Conservation (phyloP, 23 tunicate genomes). For the Pegea sp. region DNA sequence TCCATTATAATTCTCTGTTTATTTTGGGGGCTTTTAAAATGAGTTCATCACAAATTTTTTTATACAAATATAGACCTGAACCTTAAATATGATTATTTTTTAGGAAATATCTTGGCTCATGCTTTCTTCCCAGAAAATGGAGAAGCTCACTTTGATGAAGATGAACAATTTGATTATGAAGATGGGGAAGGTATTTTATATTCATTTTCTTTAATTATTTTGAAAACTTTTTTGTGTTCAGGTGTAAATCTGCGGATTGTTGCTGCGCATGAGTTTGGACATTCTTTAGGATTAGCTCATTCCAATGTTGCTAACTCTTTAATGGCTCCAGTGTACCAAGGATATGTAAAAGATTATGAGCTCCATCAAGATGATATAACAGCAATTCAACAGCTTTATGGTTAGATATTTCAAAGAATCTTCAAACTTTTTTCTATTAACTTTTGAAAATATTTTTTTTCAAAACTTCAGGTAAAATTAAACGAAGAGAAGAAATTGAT, state of each 20-base stretch:
- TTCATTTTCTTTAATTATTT: not conserved
- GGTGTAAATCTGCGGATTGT: conserved; percentile 66
- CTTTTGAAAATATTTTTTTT: not conserved
- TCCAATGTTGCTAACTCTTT: conserved; percentile 60
- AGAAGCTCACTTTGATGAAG: conserved; percentile 83
- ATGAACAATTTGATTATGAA: conserved; percentile 23
- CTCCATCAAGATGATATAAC: conserved; percentile 70
- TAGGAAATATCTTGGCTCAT: conserved; percentile 82
- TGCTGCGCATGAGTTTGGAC: conserved; percentile 94
- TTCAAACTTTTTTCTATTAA: not conserved
- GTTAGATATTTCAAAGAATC: conserved; percentile 5
- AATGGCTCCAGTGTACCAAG: conserved; percentile 95
- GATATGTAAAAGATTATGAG: conserved; percentile 30
- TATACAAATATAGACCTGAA: too few relatives aligned
- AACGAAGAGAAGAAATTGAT: not conserved
- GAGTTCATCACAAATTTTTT: not conserved
- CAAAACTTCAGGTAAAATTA: too few relatives aligned
- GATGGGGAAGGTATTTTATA: conserved; percentile 9
- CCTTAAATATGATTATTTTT: too few relatives aligned
- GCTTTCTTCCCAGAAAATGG: conserved; percentile 86
- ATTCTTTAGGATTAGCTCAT: conserved; percentile 65
- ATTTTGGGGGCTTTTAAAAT: not conserved
- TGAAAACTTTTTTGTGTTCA: conserved; percentile 5
- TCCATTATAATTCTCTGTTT: too few relatives aligned
- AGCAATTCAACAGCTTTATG: conserved; percentile 76